Base-by-base conservation (phyloP, 92 coral and sea anemone species). In the Phenganax stokvisi region DNA sequence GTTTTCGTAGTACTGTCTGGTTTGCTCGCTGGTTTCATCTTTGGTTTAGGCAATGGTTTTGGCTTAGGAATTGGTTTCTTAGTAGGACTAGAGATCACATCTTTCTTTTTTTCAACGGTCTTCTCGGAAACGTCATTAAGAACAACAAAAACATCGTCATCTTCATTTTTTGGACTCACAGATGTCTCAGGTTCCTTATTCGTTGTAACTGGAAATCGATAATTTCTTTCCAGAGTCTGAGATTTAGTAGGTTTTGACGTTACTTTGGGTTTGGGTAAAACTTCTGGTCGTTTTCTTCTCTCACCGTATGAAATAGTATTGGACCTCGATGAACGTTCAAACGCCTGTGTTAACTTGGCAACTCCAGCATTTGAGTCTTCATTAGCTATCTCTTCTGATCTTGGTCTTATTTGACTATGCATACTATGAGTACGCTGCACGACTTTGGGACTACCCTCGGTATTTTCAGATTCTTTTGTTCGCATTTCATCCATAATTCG, bases 11-110 rank as follows among this genome's bases (percentile, higher is more conserved):
- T 56, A 7, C 12, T 15, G 11, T 57, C 61, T 31, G 69, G 80
- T n/a, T 52, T 74, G 25, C 44, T 5, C 54, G 27, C 58, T 75
- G 52, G 6, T 64, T 56, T 55, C 25, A 30, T 7, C 12, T 75
- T 57, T 51, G 83, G 83, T 79, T 79, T 79, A 6, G 83, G 83
- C 57, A 79, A 64, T 25, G 83, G 73, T 62, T 79, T 79, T 77
- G 71, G 87, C 9, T 28, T 65, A 15, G 81, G 73, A 61, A 44
- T 74, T 17, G 74, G 79, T 71, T 79, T 79, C 62, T 79, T 79
- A 47, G 83, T 79, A 27, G 74, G 58, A 65, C 59, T 79, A 37
- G 27, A 27, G 13, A 27, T 15, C 28, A 56, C 80, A 13, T 12
- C 30, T 75, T 56, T 51, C 55, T 20, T 57, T 47, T 58, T 76